Conservation (phyloP, 1,140 invertebrate genomes). For the Tetraneura akinire region DNA sequence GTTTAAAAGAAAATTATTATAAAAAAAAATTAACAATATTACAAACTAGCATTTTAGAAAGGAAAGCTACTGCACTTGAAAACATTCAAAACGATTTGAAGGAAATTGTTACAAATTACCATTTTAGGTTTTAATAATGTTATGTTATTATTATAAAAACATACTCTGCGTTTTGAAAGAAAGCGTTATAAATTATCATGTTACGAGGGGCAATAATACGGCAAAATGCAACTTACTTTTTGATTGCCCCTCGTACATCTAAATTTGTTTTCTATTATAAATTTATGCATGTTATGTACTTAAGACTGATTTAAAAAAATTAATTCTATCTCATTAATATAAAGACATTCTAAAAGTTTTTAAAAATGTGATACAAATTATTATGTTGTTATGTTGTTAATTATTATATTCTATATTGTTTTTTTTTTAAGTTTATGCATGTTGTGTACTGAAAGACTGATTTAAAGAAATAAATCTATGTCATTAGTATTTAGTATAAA, state of each 20-base stretch:
- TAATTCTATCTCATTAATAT: not conserved
- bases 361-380: not conserved
- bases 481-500: not conserved
- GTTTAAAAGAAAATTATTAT: not conserved
- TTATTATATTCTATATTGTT: no score
- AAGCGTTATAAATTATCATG: no score
- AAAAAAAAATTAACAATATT: not conserved
- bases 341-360: not conserved
- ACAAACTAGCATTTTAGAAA: not conserved
- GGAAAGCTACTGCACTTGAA: not conserved
- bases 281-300: not conserved
- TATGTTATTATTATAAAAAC: no score
- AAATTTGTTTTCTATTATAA: not conserved
- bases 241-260: no score
- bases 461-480: not conserved
- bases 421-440: not conserved
- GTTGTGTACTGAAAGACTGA: not conserved
- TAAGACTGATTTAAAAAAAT: not conserved
- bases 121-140: no score
- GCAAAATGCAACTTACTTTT: no score
- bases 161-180: no score
- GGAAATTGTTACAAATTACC: not conserved
- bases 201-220: no score
- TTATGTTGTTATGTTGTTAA: no score
- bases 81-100: not conserved